Base-by-base conservation (phyloP, 1,140 invertebrate genomes). In the Panagrolaimus sp. region DNA sequence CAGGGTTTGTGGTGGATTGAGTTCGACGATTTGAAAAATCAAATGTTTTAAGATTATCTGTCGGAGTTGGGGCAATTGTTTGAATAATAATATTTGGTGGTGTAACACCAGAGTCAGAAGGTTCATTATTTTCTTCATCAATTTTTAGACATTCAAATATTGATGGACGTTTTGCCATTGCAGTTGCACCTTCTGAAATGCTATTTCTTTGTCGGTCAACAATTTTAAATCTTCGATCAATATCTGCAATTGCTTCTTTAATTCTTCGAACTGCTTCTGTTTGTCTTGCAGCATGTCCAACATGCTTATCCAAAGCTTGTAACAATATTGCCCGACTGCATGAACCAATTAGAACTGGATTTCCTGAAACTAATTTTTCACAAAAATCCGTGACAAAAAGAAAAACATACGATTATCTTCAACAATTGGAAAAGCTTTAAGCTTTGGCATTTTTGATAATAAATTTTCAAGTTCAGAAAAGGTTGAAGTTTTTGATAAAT, bases 341-440 rank as follows among this genome's bases (percentile, higher is more conserved):
- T 6, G 79, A 81, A n/a, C 79, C 79, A 38, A 81, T 68, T 1
- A 81, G 68, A 43, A 80, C 55, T 28, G 21, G 43, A 48, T 48
- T 17, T 24, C 7, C 32, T 38, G 2, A 38, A 38, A 38, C 7
- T 3, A 7, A 70, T 46, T 21, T 14, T 46, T 43, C 15, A 32
- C 1, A 69, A 63, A 28, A 21, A 1, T 14, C 1, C n/a, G 14
- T n/a, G 24, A 10, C 15, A 5, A 28, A 38, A 15, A 15, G 6
- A 43, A 43, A 14, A 58, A 12, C 44, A 21, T 67, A 46, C 70
- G 58, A 48, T 68, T 17, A 58, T 71, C 76, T 64, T 81, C 81
- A 46, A 81, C 78, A 15, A 81, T 58, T 12, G 79, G 79, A 65
- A 81, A 81, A 3, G 79, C 70, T 55, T 79, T 76, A 1, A 81